Evolutionary conservation across 2,797 vertebrate genomes (phyloP).

Genomic region (Acropternis orthonyx): DNA sequence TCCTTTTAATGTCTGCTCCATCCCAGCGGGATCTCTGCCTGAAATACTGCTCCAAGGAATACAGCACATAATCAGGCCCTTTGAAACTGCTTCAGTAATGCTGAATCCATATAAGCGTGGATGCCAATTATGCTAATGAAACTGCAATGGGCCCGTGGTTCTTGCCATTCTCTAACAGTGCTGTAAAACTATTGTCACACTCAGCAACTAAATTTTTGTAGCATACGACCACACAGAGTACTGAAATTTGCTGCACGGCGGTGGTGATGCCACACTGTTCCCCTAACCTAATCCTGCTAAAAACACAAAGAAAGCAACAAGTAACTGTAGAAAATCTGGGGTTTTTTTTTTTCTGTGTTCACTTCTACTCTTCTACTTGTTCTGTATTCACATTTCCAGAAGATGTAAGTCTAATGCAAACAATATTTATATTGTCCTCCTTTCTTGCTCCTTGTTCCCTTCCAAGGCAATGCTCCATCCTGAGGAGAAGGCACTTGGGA

Average conservation of each 20-base stretch:
- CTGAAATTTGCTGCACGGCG: background rate
- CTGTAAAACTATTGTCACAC: slow-evolving; percentile 8
- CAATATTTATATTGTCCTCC: background rate
- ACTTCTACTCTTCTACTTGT: background rate
- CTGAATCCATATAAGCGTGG: background rate
- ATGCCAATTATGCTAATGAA: slow-evolving; percentile 59
- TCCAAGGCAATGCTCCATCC: background rate
- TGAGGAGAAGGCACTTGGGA: background rate
- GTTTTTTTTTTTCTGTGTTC: background rate
- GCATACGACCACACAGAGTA: background rate
- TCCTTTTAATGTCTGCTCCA: slow-evolving; percentile 46
- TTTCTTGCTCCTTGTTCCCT: background rate
- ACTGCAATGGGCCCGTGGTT: background rate
- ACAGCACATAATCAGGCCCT: slow-evolving; percentile 55
- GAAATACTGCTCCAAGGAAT: slow-evolving; percentile 52
- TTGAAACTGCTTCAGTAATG: slow-evolving; percentile 47
- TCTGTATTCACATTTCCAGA: background rate
- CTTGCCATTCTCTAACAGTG: background rate
- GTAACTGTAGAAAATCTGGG: background rate
- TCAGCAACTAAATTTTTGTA: slow-evolving; percentile 14
- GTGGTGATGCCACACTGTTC: background rate
- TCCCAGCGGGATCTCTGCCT: slow-evolving; percentile 27
- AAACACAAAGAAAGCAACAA: background rate
- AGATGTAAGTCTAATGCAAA: background rate
- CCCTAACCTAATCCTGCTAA: background rate